Evolutionary conservation across 2,113 vertebrate species (phyloP).

Genomic region (Australoheros scitulus): DNA sequence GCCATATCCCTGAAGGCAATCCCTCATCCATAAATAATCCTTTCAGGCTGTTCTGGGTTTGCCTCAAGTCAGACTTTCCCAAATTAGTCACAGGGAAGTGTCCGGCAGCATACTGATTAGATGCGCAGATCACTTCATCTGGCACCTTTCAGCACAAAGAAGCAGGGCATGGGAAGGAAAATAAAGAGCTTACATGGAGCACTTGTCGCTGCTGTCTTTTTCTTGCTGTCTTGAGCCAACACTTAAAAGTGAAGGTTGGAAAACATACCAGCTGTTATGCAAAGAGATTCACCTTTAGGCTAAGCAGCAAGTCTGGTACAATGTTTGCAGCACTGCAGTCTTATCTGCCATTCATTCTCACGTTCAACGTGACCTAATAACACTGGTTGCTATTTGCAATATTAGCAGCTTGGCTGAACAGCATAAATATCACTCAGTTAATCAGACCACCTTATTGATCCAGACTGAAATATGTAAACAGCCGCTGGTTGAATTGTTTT

Average conservation of each 20-base stretch:
- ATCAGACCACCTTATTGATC: neutral
- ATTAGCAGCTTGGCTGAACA: neutral
- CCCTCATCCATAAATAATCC: constrained; percentile 44
- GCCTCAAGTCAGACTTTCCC: constrained; percentile 43
- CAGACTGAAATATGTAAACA: neutral
- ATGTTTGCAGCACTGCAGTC: neutral
- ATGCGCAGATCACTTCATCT: constrained; percentile 28
- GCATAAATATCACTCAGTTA: neutral
- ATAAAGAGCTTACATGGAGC: neutral
- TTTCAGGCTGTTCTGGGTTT: constrained; percentile 28
- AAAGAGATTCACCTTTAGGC: neutral
- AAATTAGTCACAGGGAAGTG: constrained; percentile 51
- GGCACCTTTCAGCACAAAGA: constrained; percentile 40
- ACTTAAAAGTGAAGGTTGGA: neutral
- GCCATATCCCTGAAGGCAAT: constrained; percentile 28
- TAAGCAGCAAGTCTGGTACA: neutral
- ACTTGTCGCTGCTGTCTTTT: neutral
- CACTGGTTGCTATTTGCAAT: neutral
- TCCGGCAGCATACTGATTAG: constrained; percentile 47
- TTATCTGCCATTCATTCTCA: neutral
- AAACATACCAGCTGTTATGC: neutral
- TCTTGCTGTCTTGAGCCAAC: neutral
- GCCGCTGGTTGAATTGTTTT: neutral
- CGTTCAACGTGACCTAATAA: neutral
- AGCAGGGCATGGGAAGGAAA: neutral